Evolutionary conservation across 2,888 invertebrate species (phyloP), one percentile per base, ranked within the genome.

Genomic region (Ptilodon capucinus): DNA sequence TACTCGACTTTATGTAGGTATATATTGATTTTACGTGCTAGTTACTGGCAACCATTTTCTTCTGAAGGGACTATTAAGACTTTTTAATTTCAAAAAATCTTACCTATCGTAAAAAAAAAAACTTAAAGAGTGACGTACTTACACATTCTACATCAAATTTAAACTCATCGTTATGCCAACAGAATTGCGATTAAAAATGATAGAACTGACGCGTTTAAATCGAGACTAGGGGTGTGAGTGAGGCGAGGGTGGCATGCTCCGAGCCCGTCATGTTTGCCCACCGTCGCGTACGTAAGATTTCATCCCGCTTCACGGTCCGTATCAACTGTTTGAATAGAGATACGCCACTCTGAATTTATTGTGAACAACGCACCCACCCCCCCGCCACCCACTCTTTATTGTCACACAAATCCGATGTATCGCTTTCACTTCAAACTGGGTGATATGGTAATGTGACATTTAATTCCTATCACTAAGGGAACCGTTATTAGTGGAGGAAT

Each of bases 281-380:
- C 60, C 79, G 84, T 79, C 84, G 81, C 80, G 76, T 73, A 73
- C 75, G 81, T 81, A 86, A 87, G 87, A 86, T 81, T 76, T 69
- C 75, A 76, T 76, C 65, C 70, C 78, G 75, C 79, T 84, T 80
- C 79, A 82, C 83, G 81, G 80, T 81, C 55, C 79, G 77, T 73
- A 85, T 87, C 87, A 86, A 87, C 84, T 85, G 88, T 90, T 89
- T 90, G 89, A 91, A 90, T 91, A 88, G 86, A 88, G 79, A 86
- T 84, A 86, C 84, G 82, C 79, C 75, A 74, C 82, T 81, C 81
- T 76, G 81, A 81, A 83, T 87, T 87, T 88, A 89, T 86, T 88
- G 88, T 87, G 79, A 78, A 76, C 78, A 74, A 59, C 69, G 25
- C 28, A 18, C 16, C 47, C 23, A 32, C 35, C 51, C 59, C 51